phyloP scores from a whole-genome alignment of 2,113 vertebrate species.

The Aldabrachelys gigantea region DNA sequence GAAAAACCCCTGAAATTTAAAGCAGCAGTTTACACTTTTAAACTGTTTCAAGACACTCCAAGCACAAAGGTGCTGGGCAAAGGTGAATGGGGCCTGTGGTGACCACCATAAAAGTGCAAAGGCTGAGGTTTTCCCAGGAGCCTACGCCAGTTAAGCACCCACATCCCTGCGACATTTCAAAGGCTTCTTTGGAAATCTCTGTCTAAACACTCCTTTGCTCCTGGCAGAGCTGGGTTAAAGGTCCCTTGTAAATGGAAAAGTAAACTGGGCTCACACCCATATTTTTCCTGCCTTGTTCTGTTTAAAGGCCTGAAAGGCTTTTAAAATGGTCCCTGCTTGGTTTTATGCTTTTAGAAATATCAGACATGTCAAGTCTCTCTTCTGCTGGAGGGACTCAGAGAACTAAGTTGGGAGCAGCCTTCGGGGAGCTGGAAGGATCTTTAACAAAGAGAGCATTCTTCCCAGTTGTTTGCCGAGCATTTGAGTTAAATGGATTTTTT shows the following conservation, averaged over 20 bases:
- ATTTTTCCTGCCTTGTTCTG: not conserved
- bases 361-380: not conserved
- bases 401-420: not conserved
- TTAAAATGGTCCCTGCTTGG: not conserved
- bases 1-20: not conserved
- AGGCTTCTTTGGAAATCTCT: not conserved
- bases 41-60: not conserved
- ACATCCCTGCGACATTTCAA: not conserved
- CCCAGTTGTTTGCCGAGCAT: not conserved
- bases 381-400: not conserved
- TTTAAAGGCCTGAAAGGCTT: not conserved
- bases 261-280: not conserved
- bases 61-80: not conserved
- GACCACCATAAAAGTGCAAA: not conserved
- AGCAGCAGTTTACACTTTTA: not conserved
- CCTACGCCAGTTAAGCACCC: not conserved
- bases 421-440: not conserved
- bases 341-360: not conserved
- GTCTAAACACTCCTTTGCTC: not conserved
- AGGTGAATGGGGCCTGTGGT: too few relatives aligned
- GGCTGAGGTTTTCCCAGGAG: not conserved
- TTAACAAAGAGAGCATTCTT: not conserved
- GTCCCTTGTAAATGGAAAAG: not conserved
- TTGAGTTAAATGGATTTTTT: not conserved
- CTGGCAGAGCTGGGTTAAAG: not conserved